Percentiles rank a stretch among this genome's conserved stretches.
Conservation (phyloP, 2,888 invertebrate species). For the Apamea epomidion region DNA sequence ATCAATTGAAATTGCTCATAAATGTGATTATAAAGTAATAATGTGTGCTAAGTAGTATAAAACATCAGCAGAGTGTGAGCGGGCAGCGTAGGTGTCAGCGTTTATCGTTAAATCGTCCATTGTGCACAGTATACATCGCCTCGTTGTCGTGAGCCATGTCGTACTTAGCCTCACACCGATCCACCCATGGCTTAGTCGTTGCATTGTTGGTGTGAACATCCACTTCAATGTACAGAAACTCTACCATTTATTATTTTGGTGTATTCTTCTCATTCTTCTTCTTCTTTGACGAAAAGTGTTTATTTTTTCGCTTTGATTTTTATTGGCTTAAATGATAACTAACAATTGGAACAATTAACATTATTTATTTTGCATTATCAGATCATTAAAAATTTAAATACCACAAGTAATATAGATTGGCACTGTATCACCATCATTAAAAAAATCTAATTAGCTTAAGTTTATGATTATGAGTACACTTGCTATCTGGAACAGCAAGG, state of each 20-base stretch:
- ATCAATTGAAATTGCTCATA: slow-evolving; percentile 10
- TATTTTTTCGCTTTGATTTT: slow-evolving; percentile 67
- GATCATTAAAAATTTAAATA: slow-evolving; percentile 72
- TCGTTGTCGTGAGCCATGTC: slow-evolving; percentile 85
- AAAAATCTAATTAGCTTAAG: slow-evolving; percentile 55
- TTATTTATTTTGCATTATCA: slow-evolving; percentile 79
- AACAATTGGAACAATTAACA: slow-evolving; percentile 78
- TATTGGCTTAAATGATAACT: slow-evolving; percentile 81
- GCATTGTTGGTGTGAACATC: slow-evolving; percentile 85
- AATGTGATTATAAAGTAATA: not conserved
- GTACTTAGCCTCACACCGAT: slow-evolving; percentile 84
- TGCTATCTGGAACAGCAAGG: slow-evolving; percentile 40
- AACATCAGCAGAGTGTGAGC: slow-evolving; percentile 74
- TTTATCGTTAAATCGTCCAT: slow-evolving; percentile 75
- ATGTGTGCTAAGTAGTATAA: slow-evolving; percentile 26
- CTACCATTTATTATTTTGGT: slow-evolving; percentile 70
- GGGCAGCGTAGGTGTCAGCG: slow-evolving; percentile 78
- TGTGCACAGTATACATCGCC: slow-evolving; percentile 81
- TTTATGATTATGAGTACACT: slow-evolving; percentile 33
- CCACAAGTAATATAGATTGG: slow-evolving; percentile 79
- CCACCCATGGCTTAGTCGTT: slow-evolving; percentile 87
- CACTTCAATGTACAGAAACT: slow-evolving; percentile 79
- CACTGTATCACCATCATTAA: slow-evolving; percentile 78
- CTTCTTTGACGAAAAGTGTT: slow-evolving; percentile 62
- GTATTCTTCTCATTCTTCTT: slow-evolving; percentile 67